Evolutionary conservation across 92 coral and sea anemone species (phyloP).

Genomic region (Galaxea fascicularis): DNA sequence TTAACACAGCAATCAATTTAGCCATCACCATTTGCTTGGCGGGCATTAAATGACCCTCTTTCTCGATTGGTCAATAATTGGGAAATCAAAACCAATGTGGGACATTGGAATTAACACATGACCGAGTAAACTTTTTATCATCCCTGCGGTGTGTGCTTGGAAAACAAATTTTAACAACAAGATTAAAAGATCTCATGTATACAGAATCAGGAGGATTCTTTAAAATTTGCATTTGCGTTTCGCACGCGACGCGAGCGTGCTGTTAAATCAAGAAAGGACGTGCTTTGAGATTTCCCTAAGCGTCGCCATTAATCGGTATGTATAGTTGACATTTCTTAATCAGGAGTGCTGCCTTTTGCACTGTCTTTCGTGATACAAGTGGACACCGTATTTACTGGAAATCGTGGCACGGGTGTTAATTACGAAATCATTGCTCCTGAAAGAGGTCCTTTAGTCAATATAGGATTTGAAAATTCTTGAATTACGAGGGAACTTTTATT

Average conservation of each 20-base stretch:
- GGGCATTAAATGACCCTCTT: not conserved
- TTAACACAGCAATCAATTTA: not conserved
- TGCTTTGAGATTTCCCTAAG: not conserved
- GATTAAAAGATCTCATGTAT: not conserved
- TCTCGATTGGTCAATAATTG: not conserved
- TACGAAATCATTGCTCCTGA: too few species aligned
- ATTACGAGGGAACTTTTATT: too few species aligned
- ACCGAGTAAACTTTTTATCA: not conserved
- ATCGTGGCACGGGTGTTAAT: not conserved
- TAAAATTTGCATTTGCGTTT: too few species aligned
- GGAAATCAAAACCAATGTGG: not conserved
- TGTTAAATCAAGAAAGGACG: too few species aligned
- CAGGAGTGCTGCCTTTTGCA: not conserved
- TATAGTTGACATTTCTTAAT: not conserved
- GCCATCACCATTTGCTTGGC: not conserved
- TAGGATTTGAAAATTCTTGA: too few species aligned
- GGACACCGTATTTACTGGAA: not conserved
- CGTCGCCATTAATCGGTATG: not conserved
- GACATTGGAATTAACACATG: not conserved
- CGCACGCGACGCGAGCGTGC: too few species aligned
- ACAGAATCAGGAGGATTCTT: not conserved
- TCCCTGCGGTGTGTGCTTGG: not conserved
- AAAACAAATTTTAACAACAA: not conserved
- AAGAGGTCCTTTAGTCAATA: too few species aligned
- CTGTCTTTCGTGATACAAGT: not conserved